These are phyloP conservation scores for Sphaerodactylus townsendi DNA, from an alignment of 2,113 vertebrate species.

Conservation along the genomic window DNA sequence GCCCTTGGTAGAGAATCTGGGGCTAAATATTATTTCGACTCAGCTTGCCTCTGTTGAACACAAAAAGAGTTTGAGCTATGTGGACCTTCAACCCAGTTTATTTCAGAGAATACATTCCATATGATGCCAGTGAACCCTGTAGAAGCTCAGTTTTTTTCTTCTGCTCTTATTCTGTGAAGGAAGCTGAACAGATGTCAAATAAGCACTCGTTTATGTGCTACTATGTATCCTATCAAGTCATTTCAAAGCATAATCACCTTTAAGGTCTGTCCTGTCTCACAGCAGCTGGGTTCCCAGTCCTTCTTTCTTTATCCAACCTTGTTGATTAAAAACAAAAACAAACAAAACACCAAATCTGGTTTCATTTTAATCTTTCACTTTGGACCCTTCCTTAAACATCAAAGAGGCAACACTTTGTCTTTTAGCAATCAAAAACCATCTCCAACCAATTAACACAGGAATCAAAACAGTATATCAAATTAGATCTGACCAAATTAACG, in stretches of 20 bases:
- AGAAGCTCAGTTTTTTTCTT: conserved; percentile 22
- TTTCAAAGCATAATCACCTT: not conserved
- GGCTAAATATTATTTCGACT: not conserved
- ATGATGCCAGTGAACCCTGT: not conserved
- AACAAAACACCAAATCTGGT: not conserved
- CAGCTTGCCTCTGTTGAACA: not conserved
- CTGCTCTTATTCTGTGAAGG: not conserved
- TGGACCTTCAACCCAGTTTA: conserved; percentile 12
- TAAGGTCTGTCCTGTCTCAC: not conserved
- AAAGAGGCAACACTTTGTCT: conserved; percentile 45
- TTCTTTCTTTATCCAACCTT: conserved; percentile 42
- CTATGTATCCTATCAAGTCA: not conserved
- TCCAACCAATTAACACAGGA: conserved; percentile 37
- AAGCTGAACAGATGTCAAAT: not conserved
- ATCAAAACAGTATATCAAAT: conserved; percentile 44
- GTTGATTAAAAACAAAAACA: not conserved
- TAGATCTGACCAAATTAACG: conserved; percentile 13
- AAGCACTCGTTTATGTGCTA: conserved; percentile 15
- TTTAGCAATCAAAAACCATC: conserved; percentile 5
- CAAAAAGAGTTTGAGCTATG: rapidly evolving
- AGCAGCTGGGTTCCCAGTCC: conserved; percentile 1
- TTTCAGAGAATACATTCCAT: not conserved
- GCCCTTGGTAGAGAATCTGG: not conserved
- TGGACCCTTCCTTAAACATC: conserved; percentile 16
- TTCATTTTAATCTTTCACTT: conserved; percentile 27